Conservation (phyloP, 1,140 invertebrate genomes). For the Macrosteles quadrilineatus region DNA sequence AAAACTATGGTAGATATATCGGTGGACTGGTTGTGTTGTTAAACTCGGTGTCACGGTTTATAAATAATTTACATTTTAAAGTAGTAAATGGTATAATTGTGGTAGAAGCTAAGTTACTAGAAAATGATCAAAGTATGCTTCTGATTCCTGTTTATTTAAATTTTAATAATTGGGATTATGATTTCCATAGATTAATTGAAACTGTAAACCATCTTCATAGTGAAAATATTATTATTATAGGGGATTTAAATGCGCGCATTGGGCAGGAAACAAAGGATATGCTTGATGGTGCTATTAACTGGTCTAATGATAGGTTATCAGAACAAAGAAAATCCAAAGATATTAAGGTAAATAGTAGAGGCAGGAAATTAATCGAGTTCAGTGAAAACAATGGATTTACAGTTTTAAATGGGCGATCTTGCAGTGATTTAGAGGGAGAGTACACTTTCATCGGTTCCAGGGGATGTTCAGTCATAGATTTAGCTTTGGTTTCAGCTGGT, state of each 20-base stretch:
- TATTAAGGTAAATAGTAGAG: too few relatives aligned
- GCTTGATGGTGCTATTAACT: too few relatives aligned
- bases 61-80: not conserved
- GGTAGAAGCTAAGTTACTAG: not conserved
- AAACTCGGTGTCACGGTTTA: not conserved
- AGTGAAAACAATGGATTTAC: too few relatives aligned
- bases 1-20: not conserved
- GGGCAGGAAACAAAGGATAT: not conserved
- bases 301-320: too few relatives aligned
- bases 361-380: too few relatives aligned
- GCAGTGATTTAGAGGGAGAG: too few relatives aligned
- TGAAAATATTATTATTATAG: not conserved
- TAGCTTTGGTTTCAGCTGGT: too few relatives aligned
- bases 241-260: not conserved
- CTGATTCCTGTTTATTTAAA: constrained; percentile 5
- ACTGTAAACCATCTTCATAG: not conserved
- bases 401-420: too few relatives aligned
- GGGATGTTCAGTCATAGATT: too few relatives aligned
- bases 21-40: not conserved
- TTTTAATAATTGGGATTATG: not conserved
- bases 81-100: not conserved
- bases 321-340: too few relatives aligned
- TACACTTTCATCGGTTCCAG: too few relatives aligned
- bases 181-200: not conserved
- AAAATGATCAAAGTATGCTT: not conserved